Conservation (phyloP, 2,797 vertebrate genomes). For the Rhincodon typus region DNA sequence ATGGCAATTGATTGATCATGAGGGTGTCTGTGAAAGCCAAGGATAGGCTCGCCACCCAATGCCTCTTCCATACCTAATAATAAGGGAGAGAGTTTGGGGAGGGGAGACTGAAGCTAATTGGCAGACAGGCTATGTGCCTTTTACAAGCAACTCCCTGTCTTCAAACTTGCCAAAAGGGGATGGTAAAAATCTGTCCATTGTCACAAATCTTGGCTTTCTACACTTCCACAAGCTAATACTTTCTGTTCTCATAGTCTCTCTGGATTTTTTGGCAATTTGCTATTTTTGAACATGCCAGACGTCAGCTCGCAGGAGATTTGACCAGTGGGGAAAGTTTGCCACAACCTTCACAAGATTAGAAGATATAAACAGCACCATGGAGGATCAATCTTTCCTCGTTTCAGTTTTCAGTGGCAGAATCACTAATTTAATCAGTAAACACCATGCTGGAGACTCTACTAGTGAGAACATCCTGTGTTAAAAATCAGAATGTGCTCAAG, state of each 20-base stretch:
- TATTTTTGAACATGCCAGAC: not conserved
- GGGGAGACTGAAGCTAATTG: too few species aligned
- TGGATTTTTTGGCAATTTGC: not conserved
- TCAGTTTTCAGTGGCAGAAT: not conserved
- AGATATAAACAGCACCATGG: not conserved
- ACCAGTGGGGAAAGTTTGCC: not conserved
- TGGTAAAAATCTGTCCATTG: not conserved
- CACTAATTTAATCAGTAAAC: not conserved
- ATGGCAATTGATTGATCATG: too few species aligned
- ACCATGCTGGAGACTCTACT: not conserved
- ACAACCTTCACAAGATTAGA: not conserved
- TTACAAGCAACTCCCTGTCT: too few species aligned
- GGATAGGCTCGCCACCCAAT: too few species aligned
- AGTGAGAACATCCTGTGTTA: not conserved
- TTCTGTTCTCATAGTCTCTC: not conserved
- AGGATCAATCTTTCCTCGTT: not conserved
- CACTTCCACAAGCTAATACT: not conserved
- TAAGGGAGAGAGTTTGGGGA: too few species aligned
- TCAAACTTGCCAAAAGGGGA: too few species aligned
- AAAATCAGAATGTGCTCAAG: not conserved
- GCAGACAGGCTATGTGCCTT: too few species aligned
- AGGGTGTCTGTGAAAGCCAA: too few species aligned
- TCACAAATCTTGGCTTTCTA: not conserved
- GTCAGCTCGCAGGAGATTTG: not conserved
- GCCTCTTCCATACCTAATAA: too few species aligned